A percentile compares a stretch with the other conserved stretches of the same genome.
Evolutionary conservation across 2,888 invertebrate genomes (phyloP).

Genomic region (Furcula furcula): DNA sequence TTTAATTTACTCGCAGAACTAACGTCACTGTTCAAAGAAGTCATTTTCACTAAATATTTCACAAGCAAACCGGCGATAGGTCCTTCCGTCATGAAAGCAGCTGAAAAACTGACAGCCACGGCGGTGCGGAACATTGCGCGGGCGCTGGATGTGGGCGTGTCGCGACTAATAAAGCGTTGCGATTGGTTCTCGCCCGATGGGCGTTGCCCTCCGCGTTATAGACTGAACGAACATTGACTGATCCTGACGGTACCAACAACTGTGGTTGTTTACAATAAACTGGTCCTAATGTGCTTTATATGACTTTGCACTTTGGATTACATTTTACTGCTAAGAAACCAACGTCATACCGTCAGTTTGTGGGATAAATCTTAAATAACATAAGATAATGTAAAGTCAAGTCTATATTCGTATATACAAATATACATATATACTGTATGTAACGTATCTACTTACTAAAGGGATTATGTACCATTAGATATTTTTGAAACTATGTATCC

Average conservation of each 20-base stretch:
- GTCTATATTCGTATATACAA: constrained; percentile 5
- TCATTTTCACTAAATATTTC: constrained; percentile 51
- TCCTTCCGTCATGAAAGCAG: constrained; percentile 45
- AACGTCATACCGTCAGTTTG: constrained; percentile 56
- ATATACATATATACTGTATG: background rate
- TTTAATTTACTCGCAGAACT: constrained; percentile 74
- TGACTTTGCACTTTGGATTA: constrained; percentile 65
- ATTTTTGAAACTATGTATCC: no score
- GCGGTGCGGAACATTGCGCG: constrained; percentile 46
- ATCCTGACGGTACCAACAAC: constrained; percentile 57
- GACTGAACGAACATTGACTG: constrained; percentile 67
- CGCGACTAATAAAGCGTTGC: constrained; percentile 34
- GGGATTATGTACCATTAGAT: background rate
- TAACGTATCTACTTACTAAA: background rate
- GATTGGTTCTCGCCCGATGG: constrained; percentile 55
- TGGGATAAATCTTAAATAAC: constrained; percentile 27
- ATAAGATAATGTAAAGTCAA: no score
- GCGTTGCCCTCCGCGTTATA: constrained; percentile 54
- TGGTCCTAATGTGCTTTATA: constrained; percentile 77
- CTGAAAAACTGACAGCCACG: constrained; percentile 65
- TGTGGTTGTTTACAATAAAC: constrained; percentile 78
- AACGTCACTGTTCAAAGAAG: constrained; percentile 63
- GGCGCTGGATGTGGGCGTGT: constrained; percentile 67
- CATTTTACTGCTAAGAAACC: constrained; percentile 64
- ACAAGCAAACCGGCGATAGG: constrained; percentile 26